These are phyloP conservation scores for Chionoecetes opilio DNA, from an alignment of 1,140 invertebrate species.

Conservation along the genomic window DNA sequence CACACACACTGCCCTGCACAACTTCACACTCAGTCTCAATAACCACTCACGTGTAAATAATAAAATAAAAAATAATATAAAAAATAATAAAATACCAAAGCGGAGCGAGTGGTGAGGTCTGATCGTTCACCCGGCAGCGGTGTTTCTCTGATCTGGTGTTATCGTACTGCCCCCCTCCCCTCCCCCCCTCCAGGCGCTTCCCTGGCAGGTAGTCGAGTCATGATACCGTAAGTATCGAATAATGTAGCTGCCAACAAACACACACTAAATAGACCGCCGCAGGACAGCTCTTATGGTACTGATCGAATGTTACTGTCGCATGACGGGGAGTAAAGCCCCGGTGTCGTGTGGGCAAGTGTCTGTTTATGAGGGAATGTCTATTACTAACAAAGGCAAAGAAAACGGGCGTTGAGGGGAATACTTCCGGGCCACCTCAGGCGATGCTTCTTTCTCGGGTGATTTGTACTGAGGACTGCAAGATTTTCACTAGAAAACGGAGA, in stretches of 20 bases:
- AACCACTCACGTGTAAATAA: background rate
- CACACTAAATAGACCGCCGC: background rate
- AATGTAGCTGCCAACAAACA: background rate
- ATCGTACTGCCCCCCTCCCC: slow-evolving; percentile 4
- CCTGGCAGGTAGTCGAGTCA: background rate
- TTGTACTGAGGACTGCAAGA: no score
- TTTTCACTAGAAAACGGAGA: no score
- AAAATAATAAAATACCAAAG: background rate
- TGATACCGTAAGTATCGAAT: background rate
- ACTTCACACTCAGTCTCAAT: background rate
- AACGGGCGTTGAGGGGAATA: no score
- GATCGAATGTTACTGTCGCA: no score
- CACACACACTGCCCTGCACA: background rate
- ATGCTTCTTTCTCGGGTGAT: no score
- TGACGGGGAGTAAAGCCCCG: no score
- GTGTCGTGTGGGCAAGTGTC: no score
- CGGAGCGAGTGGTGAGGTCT: background rate
- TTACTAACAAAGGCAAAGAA: no score
- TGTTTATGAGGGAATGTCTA: no score
- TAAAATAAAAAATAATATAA: background rate
- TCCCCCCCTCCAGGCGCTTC: background rate
- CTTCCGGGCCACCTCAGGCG: no score
- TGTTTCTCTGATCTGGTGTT: background rate
- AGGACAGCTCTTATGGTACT: background rate
- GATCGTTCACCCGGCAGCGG: slow-evolving; percentile 50